Percentiles rank a stretch among this genome's conserved stretches.
Evolutionary conservation across 2,113 vertebrate genomes (phyloP).

Genomic region (Grammomys dolichurus): DNA sequence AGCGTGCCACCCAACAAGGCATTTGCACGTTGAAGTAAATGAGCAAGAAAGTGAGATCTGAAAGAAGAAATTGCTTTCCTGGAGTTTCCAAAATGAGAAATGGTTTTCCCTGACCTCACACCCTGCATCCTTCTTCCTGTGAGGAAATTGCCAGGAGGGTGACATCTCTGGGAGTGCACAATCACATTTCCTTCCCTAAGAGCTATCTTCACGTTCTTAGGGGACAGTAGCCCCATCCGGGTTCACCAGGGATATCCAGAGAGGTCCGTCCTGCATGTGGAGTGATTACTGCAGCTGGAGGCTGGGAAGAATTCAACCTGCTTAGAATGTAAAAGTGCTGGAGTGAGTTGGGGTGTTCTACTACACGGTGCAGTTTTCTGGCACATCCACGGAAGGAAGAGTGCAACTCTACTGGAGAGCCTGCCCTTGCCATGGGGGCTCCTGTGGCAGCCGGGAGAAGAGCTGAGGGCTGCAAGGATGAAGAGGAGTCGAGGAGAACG

Average conservation of each 20-base stretch:
- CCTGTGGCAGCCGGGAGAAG: neutral
- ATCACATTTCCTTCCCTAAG: too few species aligned
- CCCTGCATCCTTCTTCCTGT: neutral
- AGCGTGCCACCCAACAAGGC: neutral
- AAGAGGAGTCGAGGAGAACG: too few species aligned
- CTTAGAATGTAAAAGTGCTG: neutral
- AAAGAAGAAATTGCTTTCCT: conserved; percentile 2
- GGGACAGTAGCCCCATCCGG: too few species aligned
- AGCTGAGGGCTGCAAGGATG: neutral
- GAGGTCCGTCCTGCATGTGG: too few species aligned
- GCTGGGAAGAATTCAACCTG: neutral
- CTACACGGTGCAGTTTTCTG: neutral
- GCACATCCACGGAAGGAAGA: neutral
- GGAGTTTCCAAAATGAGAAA: conserved; percentile 1
- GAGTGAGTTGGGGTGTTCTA: neutral
- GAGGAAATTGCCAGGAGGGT: neutral
- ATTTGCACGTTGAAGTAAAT: neutral
- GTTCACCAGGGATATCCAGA: neutral
- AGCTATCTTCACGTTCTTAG: neutral
- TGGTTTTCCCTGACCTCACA: neutral
- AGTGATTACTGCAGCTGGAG: neutral
- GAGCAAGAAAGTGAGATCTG: conserved; percentile 20
- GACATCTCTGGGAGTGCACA: neutral
- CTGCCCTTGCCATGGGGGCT: neutral
- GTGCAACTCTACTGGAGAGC: neutral